Evolutionary conservation across 2,888 invertebrate species (phyloP), one percentile per base, ranked within the genome.

Genomic region (Drepana falcataria): DNA sequence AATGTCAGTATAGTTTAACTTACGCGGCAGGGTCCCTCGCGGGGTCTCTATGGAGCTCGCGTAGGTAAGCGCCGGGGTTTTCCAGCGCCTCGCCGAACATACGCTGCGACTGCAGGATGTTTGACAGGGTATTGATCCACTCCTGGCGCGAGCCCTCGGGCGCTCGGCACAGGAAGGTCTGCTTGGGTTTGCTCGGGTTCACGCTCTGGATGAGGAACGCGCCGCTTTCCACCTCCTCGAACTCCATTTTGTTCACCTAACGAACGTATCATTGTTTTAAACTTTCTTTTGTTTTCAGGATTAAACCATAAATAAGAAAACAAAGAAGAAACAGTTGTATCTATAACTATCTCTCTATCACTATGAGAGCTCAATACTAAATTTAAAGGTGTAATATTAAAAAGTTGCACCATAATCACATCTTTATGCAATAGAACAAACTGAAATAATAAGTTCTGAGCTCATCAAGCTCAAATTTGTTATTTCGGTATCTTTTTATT

Each of bases 211-310:
- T 83, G 2, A 85, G 73, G 64, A 91, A 90, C 5, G 79, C 77
- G 35, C 70, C 76, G 54, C 66, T 76, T 53, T 73, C 72, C 35
- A 83, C 93, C 60, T 96, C 95, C 60, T 94, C 93, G 73, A 97
- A 84, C 54, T 93, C 93, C 97, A 99, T 97, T 91, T 98, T 99
- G 89, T 99, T 99, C 65, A 98, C 96, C 99, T 99, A 76, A n/a
- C 48, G 48, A 35, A 47, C 48, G n/a, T 40, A 41, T 49, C 3
- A 9, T 48, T 48, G 2, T 33, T 33, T 48, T 33, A 6, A 48
- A 37, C 5, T 40, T 21, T 21, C 21, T 21, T 21, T 21, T 21
- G 21, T 21, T 21, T 1, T 21, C 21, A 21, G 21, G 21, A 21
- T 21, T 21, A 21, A 21, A 21, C 21, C 21, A 21, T 0, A 21